Percentiles rank a stretch among this genome's conserved stretches.
Conservation (phyloP, 2,113 vertebrate species). For the Sprattus sprattus region DNA sequence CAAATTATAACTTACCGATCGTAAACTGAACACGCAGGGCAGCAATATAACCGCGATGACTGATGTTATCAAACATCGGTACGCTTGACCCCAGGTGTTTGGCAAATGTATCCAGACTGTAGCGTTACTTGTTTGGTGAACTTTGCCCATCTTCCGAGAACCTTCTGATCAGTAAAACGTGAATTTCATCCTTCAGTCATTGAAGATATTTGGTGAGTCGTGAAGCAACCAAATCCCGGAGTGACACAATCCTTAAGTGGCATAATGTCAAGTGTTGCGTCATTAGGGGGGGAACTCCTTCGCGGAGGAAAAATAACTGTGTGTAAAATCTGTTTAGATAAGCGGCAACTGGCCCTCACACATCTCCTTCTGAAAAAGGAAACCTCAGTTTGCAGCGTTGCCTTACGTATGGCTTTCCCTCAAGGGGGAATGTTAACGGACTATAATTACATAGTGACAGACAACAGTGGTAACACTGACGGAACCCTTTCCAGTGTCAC, state of each 20-base stretch:
- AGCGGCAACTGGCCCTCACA: neutral
- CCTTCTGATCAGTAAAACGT: neutral
- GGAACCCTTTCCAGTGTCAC: neutral
- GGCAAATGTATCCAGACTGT: neutral
- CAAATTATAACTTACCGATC: constrained; percentile 54
- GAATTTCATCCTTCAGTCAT: neutral
- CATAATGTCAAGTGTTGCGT: constrained; percentile 14
- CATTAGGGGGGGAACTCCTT: constrained; percentile 3
- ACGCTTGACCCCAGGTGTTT: neutral
- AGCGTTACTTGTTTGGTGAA: neutral
- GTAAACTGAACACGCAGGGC: constrained; percentile 42
- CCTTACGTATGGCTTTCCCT: neutral
- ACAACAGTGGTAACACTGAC: neutral
- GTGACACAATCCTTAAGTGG: constrained; percentile 11
- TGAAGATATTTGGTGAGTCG: neutral
- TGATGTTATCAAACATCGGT: neutral
- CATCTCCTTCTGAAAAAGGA: neutral
- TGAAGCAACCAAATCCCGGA: neutral
- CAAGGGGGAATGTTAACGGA: neutral
- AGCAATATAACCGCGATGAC: constrained; percentile 45
- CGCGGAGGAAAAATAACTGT: neutral
- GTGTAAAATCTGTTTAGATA: constrained; percentile 17
- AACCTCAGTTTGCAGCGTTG: neutral
- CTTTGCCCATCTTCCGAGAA: neutral
- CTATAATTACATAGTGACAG: neutral